Conservation (phyloP, 2,888 invertebrate species). For the Ligdia adustata region DNA sequence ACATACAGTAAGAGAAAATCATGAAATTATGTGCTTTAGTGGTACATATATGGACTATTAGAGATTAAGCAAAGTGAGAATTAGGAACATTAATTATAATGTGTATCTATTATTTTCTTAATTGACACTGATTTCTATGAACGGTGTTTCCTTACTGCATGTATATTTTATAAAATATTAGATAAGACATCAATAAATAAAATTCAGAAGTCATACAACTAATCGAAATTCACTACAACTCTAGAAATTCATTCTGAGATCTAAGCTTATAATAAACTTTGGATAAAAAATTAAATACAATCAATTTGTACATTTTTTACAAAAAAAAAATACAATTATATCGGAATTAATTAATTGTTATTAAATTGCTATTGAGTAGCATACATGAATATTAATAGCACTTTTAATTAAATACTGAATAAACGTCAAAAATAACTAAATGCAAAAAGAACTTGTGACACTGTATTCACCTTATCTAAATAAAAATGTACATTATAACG, state of each 20-base stretch:
- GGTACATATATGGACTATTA: too few relatives aligned
- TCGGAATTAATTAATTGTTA: too few relatives aligned
- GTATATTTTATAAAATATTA: constrained; percentile 37
- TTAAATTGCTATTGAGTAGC: constrained; percentile 4
- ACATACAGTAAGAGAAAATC: constrained; percentile 6
- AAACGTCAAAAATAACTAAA: constrained; percentile 55
- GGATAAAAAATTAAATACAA: constrained; percentile 70
- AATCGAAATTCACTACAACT: constrained; percentile 59
- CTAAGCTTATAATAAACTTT: constrained; percentile 82
- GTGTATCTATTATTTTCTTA: neutral
- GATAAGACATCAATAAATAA: constrained; percentile 73
- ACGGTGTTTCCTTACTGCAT: constrained; percentile 7
- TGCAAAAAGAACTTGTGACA: constrained; percentile 62
- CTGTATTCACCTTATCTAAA: constrained; percentile 53
- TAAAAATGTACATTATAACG: constrained; percentile 54
- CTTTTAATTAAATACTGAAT: constrained; percentile 57
- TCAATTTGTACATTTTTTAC: constrained; percentile 77
- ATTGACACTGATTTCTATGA: neutral
- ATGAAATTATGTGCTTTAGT: too few relatives aligned
- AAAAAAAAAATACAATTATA: constrained; percentile 61
- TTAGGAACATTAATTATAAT: constrained; percentile 2
- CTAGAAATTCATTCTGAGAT: constrained; percentile 79
- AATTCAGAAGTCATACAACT: constrained; percentile 74
- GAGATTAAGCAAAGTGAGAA: too few relatives aligned
- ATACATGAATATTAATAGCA: constrained; percentile 5